phyloP scores from a whole-genome alignment of 2,888 invertebrate genomes.

The Harmothoe impar region DNA sequence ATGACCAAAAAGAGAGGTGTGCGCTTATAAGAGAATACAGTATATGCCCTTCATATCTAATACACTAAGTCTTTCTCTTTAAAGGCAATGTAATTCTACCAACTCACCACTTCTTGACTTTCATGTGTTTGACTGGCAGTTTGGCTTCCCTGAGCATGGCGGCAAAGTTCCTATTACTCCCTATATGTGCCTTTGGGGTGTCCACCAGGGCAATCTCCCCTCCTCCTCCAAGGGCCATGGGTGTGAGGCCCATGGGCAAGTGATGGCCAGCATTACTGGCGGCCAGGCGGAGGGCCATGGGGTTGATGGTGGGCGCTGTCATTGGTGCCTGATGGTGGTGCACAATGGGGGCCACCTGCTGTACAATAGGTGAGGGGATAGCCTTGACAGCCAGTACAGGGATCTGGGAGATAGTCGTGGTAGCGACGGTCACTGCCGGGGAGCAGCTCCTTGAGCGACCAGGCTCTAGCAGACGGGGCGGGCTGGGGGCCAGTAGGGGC shows the following conservation, averaged over 20 bases:
- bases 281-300: not conserved
- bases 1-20: no score
- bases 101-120: slow-evolving; percentile 66
- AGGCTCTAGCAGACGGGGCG: not conserved
- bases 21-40: no score
- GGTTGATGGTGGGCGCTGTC: not conserved
- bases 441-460: not conserved
- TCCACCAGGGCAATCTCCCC: slow-evolving; percentile 18
- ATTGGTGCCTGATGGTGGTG: slow-evolving; percentile 7
- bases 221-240: not conserved
- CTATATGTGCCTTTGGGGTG: slow-evolving; percentile 66
- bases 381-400: slow-evolving; percentile 43
- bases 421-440: not conserved
- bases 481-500: slow-evolving; percentile 23
- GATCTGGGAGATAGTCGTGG: not conserved
- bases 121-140: slow-evolving; percentile 55
- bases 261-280: not conserved
- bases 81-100: no score
- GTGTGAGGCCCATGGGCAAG: not conserved
- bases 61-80: no score
- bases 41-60: no score
- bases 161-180: slow-evolving; percentile 66
- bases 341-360: slow-evolving; percentile 46
- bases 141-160: slow-evolving; percentile 42
- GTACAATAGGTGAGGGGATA: slow-evolving; percentile 33